Conservation (phyloP, 2,888 invertebrate species). For the Heteropelma amictum region DNA sequence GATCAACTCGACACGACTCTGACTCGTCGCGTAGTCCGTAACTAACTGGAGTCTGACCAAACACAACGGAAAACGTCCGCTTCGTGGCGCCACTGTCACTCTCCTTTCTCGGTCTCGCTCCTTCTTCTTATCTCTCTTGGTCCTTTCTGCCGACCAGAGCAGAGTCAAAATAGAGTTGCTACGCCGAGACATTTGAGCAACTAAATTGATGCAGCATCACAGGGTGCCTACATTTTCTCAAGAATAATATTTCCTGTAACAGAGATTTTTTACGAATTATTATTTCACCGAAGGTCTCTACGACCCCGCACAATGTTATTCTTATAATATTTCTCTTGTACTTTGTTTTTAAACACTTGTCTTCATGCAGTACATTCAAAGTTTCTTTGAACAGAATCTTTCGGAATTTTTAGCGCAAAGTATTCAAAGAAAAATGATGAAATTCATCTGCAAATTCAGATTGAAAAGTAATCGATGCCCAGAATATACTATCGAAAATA, state of each 20-base stretch:
- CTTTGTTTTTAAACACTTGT: no score
- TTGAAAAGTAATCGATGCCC: no score
- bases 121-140: not conserved
- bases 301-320: no score
- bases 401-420: no score
- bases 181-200: not conserved
- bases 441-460: no score
- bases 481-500: no score
- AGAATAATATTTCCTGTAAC: not conserved
- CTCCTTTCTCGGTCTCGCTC: not conserved
- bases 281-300: no score
- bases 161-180: not conserved
- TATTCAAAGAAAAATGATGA: no score
- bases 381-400: no score
- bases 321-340: no score
- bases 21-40: conserved; percentile 32
- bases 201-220: not conserved
- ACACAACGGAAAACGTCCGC: conserved; percentile 35
- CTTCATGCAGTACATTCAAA: no score
- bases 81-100: conserved; percentile 1
- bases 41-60: conserved; percentile 18
- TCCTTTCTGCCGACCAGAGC: not conserved
- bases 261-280: not conserved
- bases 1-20: not conserved
- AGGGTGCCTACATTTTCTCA: not conserved